Base-by-base conservation (phyloP, 1,140 invertebrate genomes). In the Olivierus martensii region DNA sequence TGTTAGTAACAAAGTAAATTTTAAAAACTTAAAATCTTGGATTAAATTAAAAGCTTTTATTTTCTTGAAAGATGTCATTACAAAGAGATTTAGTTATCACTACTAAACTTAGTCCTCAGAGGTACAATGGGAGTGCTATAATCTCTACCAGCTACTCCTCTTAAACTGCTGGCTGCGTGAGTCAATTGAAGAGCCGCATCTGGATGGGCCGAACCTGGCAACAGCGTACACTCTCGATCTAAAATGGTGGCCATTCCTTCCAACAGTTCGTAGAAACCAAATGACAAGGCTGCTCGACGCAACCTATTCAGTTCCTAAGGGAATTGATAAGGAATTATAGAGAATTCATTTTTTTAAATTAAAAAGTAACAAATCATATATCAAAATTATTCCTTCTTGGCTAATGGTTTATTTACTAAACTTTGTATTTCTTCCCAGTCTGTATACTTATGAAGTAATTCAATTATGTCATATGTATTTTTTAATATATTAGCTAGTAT, bases 151-250 rank as follows among this genome's bases (percentile, higher is more conserved):
- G 74, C 71, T 63, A 78, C 76, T n/a, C 34, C 50, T 38, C 79
- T 70, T 14, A 91, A 69, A 59, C 78, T 76, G 46, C 75, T 76
- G 9, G 86, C 84, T 14, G 88, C 89, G 69, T 94, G 88, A 15
- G 87, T 83, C 54, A 96, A 75, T 66, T 95, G 90, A 36, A 94
- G 66, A 1, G 86, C 81, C 64, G 87, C 90, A 62, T 93, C 90
- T 0, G 84, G 84, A 68, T 88, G 83, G 18, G 87, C 77, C 53
- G 75, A 76, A 10, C 77, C 75, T 1, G 87, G 81, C 51, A 95
- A 71, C 41, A 85, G 67, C 1, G 81, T 79, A 61, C 87, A 88
- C 68, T 97, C 93, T 46, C 90, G 76, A 62, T 97, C 91, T 51
- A 96, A 75, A 55, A 95, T 82, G 41, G 64, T 61, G 4, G 72